phyloP scores from a whole-genome alignment of 2,113 vertebrate species.

The Cacatua alba region DNA sequence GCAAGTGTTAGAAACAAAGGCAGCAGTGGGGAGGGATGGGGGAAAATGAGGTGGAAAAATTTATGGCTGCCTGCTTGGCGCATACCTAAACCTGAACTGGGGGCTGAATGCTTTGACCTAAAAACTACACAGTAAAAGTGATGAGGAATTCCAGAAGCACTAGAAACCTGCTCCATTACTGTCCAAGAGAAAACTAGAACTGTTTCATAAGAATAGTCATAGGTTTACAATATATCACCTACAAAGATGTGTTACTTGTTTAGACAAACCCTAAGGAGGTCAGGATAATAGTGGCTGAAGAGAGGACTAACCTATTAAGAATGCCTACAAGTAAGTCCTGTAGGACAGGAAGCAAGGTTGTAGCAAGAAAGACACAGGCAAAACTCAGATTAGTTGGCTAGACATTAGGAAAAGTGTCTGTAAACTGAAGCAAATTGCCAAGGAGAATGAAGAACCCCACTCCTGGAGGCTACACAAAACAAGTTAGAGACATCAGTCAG shows the following conservation, averaged over 20 bases:
- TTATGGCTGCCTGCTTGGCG: neutral
- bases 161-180: neutral
- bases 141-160: neutral
- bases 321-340: neutral
- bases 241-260: neutral
- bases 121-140: neutral
- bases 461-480: neutral
- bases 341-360: neutral
- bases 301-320: neutral
- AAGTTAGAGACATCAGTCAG: neutral
- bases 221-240: neutral
- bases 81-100: neutral
- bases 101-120: neutral
- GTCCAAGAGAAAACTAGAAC: neutral
- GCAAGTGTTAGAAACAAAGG: neutral
- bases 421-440: neutral
- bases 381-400: neutral
- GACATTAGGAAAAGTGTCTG: neutral
- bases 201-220: neutral
- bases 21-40: neutral
- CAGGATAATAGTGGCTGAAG: neutral
- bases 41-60: neutral
- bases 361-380: neutral
- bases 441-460: neutral
- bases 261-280: neutral